A percentile compares a stretch with the other conserved stretches of the same genome.
Conservation (phyloP, 2,888 invertebrate species). For the Salticus scenicus region DNA sequence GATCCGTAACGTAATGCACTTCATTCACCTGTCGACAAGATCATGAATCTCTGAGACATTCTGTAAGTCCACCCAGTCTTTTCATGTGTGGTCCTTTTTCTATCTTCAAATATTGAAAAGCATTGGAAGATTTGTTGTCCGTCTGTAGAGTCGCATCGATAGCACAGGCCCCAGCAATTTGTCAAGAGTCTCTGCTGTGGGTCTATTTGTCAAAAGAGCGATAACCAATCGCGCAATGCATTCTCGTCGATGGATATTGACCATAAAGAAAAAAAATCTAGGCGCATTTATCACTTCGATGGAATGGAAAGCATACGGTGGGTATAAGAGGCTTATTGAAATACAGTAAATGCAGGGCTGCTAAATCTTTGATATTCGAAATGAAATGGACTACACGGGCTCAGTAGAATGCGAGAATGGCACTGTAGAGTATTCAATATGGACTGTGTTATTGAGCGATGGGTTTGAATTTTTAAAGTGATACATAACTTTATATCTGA, state of each 20-base stretch:
- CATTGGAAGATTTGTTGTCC: constrained; percentile 7
- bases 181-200: not conserved
- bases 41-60: not conserved
- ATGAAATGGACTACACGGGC: too few relatives aligned
- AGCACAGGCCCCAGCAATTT: not conserved
- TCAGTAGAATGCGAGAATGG: too few relatives aligned
- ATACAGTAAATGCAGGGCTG: too few relatives aligned
- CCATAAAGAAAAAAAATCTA: not conserved
- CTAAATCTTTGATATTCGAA: too few relatives aligned
- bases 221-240: not conserved
- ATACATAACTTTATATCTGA: too few relatives aligned
- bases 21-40: not conserved
- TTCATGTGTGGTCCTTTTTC: not conserved
- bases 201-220: not conserved
- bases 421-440: too few relatives aligned
- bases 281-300: not conserved
- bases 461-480: too few relatives aligned
- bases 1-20: not conserved
- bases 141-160: not conserved
- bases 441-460: too few relatives aligned
- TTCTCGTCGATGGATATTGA: not conserved
- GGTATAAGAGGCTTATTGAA: too few relatives aligned
- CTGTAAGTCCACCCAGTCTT: too few relatives aligned
- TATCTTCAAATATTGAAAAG: not conserved
- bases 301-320: not conserved